Conservation (phyloP, 2,797 vertebrate species). For the Muraenolepis orangiensis region DNA sequence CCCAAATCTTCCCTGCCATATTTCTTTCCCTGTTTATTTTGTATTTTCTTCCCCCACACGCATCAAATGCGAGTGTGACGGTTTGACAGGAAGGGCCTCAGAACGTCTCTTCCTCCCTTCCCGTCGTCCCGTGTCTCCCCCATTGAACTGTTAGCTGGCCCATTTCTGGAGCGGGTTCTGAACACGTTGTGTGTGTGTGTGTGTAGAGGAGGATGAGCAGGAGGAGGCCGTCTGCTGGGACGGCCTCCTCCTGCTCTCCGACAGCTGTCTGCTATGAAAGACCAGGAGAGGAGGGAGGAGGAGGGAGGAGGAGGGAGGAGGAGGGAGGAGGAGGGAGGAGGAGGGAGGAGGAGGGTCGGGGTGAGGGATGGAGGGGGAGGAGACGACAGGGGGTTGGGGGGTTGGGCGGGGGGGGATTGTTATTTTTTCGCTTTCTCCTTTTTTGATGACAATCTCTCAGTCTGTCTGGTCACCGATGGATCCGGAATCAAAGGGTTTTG, state of each 20-base stretch:
- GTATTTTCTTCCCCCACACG: slow-evolving; percentile 30
- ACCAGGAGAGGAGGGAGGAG: slow-evolving; percentile 38
- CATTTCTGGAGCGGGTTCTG: slow-evolving; percentile 56
- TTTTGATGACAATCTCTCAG: slow-evolving; percentile 41
- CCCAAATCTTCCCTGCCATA: not conserved
- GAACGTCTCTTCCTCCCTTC: slow-evolving; percentile 63
- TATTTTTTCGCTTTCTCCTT: slow-evolving; percentile 16
- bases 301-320: slow-evolving; percentile 20
- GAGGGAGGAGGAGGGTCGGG: slow-evolving; percentile 12
- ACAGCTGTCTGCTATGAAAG: slow-evolving; percentile 69
- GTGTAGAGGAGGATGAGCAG: slow-evolving; percentile 54
- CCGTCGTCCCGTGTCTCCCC: slow-evolving; percentile 69
- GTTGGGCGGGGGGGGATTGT: slow-evolving; percentile 59
- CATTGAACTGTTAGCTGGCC: slow-evolving; percentile 75
- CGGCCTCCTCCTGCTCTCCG: slow-evolving; percentile 64
- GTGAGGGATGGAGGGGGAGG: slow-evolving; percentile 34
- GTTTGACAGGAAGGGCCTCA: slow-evolving; percentile 73
- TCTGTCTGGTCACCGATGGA: slow-evolving; percentile 8
- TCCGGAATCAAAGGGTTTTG: too few species aligned
- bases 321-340: slow-evolving; percentile 21
- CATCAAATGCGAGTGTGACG: slow-evolving; percentile 70
- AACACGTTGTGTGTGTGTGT: slow-evolving; percentile 35
- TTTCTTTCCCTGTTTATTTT: slow-evolving; percentile 17
- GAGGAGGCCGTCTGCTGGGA: slow-evolving; percentile 73
- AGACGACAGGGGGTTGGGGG: too few species aligned